Evolutionary conservation across 2,888 invertebrate species (phyloP), one percentile per base, ranked within the genome.

Genomic region (Biston stratarius): DNA sequence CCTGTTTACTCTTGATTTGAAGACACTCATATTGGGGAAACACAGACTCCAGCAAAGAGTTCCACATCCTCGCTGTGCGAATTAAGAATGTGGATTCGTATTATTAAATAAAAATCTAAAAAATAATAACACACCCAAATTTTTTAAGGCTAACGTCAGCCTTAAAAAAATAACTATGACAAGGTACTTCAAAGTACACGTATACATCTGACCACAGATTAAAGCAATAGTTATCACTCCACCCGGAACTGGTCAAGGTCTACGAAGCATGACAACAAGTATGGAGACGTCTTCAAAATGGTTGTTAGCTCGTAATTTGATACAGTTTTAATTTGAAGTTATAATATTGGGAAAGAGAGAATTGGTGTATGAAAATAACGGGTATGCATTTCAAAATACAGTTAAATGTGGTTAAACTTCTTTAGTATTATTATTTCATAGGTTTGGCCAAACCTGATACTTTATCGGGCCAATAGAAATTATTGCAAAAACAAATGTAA

Each of bases 231-330:
- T 12, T 51, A 36, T 1, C 10, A 12, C 36, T 51, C 34, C 59
- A 72, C 70, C 71, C 79, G 80, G 80, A 80, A 80, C 71, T 64
- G 14, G 73, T 74, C 74, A 74, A 73, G 75, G 73, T 77, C 74
- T 60, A 49, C 70, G 44, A 57, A 79, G 79, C 80, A 70, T 77
- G 77, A 80, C 76, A 73, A 70, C 66, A 66, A 67, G 55, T 64
- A 63, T 59, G 65, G 63, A 42, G n/a, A 48, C 51, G 36, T 64
- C 52, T 64, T 61, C 49, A 60, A 57, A 56, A 34, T 33, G 36
- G 34, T 8, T 10, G 56, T 38, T 38, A 55, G 33, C 11, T 38
- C 24, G 24, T 45, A 53, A 48, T 59, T 64, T 40, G 33, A 61
- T 47, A 66, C 66, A 57, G 66, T 57, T 66, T 57, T 57, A 61